Conservation (phyloP, 2,113 vertebrate species). For the Thomomys bottae region DNA sequence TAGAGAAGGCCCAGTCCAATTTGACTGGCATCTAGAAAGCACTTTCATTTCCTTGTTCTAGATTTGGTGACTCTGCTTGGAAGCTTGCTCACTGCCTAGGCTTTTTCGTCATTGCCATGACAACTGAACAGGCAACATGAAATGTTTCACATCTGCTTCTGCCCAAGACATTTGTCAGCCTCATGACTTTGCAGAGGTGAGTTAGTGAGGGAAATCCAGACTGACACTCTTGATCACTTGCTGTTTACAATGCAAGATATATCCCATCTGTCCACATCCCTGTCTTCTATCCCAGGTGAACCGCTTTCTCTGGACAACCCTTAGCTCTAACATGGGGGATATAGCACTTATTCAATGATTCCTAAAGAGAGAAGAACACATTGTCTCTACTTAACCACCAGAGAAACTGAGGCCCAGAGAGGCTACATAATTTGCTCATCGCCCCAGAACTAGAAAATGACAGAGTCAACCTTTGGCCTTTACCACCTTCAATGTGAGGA, state of each 20-base stretch:
- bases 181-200: background rate
- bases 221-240: background rate
- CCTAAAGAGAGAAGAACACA: background rate
- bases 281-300: background rate
- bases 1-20: background rate
- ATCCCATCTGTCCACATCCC: background rate
- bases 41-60: background rate
- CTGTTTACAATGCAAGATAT: background rate
- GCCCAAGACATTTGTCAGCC: background rate
- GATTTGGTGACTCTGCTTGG: background rate
- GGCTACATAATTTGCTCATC: background rate
- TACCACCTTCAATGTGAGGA: background rate
- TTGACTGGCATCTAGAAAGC: background rate
- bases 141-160: background rate
- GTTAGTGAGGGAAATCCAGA: too few relatives aligned
- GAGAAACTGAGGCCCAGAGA: background rate
- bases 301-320: too few relatives aligned
- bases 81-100: background rate
- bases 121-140: background rate
- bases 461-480: fast-evolving
- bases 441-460: background rate
- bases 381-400: background rate
- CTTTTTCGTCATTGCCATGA: background rate
- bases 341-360: background rate
- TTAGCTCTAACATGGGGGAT: fast-evolving